These are phyloP conservation scores for Ichneumon xanthorius DNA, from an alignment of 2,888 invertebrate genomes.

Conservation along the genomic window DNA sequence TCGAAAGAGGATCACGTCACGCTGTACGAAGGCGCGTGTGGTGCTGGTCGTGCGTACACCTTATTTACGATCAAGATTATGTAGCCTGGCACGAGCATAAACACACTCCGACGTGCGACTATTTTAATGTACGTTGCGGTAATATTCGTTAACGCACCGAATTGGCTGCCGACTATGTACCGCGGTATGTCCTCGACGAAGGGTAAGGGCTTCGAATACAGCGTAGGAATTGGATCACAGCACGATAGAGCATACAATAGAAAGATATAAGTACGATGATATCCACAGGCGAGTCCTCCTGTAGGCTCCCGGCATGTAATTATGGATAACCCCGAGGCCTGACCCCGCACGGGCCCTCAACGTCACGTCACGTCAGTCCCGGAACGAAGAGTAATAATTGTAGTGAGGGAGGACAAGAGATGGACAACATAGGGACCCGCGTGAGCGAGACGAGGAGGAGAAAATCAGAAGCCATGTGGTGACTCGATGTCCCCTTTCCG, in stretches of 20 bases:
- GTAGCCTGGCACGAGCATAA: constrained; percentile 49
- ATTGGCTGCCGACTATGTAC: not conserved
- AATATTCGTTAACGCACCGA: constrained; percentile 10
- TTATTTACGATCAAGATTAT: constrained; percentile 43
- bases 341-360: constrained; percentile 70
- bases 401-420: constrained; percentile 44
- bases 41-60: constrained; percentile 27
- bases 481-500: constrained; percentile 37
- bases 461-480: constrained; percentile 75
- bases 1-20: constrained; percentile 4
- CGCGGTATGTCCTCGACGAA: not conserved
- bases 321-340: constrained; percentile 75
- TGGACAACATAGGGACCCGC: constrained; percentile 35
- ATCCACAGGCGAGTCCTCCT: constrained; percentile 63
- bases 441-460: constrained; percentile 46
- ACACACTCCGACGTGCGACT: constrained; percentile 38
- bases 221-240: constrained; percentile 7
- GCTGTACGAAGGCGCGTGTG: constrained; percentile 15
- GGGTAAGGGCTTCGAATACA: not conserved
- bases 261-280: constrained; percentile 72
- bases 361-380: constrained; percentile 75
- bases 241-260: constrained; percentile 36
- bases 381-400: constrained; percentile 72
- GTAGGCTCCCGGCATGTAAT: constrained; percentile 74
- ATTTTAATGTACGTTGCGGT: constrained; percentile 8